Base-by-base conservation (phyloP, 2,113 vertebrate species). In the Mugil cephalus region DNA sequence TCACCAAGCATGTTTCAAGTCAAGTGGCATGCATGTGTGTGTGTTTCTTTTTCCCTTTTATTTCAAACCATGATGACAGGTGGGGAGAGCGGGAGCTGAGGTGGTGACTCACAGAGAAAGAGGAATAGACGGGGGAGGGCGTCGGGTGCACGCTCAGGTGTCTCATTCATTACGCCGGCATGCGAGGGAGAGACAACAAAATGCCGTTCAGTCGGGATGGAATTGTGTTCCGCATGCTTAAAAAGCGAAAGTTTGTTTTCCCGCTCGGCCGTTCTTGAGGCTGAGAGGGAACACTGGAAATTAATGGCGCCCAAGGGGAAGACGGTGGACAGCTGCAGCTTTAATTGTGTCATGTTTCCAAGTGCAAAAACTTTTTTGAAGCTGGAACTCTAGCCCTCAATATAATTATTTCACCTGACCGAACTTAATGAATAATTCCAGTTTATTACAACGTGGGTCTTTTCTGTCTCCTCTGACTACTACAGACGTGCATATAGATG, bases 31-130 rank as follows among this genome's bases (percentile, higher is more conserved):
- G 74, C 55, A 54, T 74, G 67, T 66, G 59, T 60, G 73, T 80
- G 53, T 84, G 65, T 60, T 74, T 63, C 68, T 85, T 82, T 86
- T 73, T 5, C 42, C 70, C 36, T 77, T 87, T 88, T 82, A 88
- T 87, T 89, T 86, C 61, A 70, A 81, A 76, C 59, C 36, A 18
- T 24, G 80, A 64, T 89, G 83, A 87, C 87, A 84, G 68, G 69
- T 69, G 61, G 76, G 72, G 79, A 82, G 79, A 74, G 77, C 1
- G 21, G 71, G 52, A 83, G 39, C 56, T 18, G 69, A 84, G 82
- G 65, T 55, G 71, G 71, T 81, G 75, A 70, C 71, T 87, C 77
- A 82, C 56, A 68, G 50, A 21, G 18, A 62, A 65, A 56, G 50
- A 34, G 58, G 39, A 38, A 51, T 24, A 63, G 52, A 71, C 47